A percentile compares a stretch with the other conserved stretches of the same genome.
Evolutionary conservation across 2,113 vertebrate species (phyloP).

Genomic region (Sinocyclocheilus anophthalmus): DNA sequence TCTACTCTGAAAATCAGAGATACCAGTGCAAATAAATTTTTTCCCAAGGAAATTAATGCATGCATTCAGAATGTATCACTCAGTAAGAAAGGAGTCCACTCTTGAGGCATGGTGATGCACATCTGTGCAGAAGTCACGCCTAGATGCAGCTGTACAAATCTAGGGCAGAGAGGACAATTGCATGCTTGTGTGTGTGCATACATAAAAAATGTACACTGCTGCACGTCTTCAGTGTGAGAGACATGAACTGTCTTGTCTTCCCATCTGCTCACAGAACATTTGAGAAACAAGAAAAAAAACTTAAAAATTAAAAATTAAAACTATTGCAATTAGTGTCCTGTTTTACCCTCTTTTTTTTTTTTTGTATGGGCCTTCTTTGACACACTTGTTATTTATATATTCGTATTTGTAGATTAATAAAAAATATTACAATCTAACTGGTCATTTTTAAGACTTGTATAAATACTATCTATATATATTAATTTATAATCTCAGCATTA

Average conservation of each 20-base stretch:
- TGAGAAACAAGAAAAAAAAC: no score
- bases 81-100: background rate
- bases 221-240: background rate
- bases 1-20: background rate
- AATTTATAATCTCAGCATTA: no score
- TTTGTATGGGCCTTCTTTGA: background rate
- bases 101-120: slow-evolving; percentile 2
- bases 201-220: background rate
- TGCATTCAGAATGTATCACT: background rate
- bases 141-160: slow-evolving; percentile 22
- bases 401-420: no score
- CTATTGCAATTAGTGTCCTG: background rate
- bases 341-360: background rate
- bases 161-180: background rate
- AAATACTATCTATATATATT: no score
- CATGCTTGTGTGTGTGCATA: background rate
- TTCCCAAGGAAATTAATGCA: background rate
- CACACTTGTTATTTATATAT: no score
- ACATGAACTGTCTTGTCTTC: background rate
- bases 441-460: no score
- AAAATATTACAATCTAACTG: no score
- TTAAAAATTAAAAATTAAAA: no score
- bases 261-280: no score
- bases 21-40: no score
- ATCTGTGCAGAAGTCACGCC: slow-evolving; percentile 21